phyloP scores from a whole-genome alignment of 1,140 invertebrate genomes.

The Leptoteleia sp. region DNA sequence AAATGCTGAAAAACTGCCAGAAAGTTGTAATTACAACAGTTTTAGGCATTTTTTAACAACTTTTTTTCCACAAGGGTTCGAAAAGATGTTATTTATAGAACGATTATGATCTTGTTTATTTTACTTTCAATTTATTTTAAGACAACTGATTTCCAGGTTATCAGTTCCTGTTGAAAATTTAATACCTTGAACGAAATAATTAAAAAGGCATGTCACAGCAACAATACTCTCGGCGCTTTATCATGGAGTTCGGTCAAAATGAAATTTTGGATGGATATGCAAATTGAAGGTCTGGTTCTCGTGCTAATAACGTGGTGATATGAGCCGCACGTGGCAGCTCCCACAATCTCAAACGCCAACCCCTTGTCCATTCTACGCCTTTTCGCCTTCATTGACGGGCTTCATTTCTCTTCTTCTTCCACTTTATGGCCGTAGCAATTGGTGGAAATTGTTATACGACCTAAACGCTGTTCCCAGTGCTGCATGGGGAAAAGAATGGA shows the following conservation, averaged over 20 bases:
- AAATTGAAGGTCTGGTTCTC: conserved; percentile 71
- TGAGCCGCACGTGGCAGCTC: conserved; percentile 71
- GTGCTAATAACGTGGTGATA: conserved; percentile 74
- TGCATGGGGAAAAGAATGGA: too few relatives aligned
- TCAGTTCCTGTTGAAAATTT: too few relatives aligned
- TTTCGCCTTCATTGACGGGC: conserved; percentile 47
- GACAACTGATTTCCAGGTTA: too few relatives aligned
- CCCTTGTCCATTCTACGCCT: conserved; percentile 46
- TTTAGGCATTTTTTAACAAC: too few relatives aligned
- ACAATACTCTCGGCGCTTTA: background rate
- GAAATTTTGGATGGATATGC: conserved; percentile 46
- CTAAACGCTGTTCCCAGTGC: background rate
- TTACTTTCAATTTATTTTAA: too few relatives aligned
- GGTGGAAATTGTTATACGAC: background rate
- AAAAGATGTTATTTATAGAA: too few relatives aligned
- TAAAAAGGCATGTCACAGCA: background rate
- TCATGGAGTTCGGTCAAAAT: conserved; percentile 20
- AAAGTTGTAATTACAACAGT: too few relatives aligned
- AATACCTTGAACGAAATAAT: too few relatives aligned
- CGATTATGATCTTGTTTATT: too few relatives aligned
- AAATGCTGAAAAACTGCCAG: too few relatives aligned
- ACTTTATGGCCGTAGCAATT: background rate
- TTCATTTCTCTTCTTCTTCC: conserved; percentile 17
- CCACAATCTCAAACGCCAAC: conserved; percentile 64
- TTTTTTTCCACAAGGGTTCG: too few relatives aligned